phyloP scores from a whole-genome alignment of 2,113 vertebrate genomes.

The Lepisosteus oculatus region DNA sequence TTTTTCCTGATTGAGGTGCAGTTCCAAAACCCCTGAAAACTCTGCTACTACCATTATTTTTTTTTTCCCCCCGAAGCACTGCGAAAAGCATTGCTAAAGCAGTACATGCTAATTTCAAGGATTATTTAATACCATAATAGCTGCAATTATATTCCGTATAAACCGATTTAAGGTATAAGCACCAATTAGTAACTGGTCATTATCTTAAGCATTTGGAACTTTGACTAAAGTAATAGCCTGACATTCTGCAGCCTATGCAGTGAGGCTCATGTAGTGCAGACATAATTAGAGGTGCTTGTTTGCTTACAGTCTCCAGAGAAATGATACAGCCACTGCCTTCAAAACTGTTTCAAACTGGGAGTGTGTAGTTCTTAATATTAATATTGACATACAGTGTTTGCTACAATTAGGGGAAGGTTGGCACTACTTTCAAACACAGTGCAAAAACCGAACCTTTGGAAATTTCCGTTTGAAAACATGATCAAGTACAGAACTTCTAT shows the following conservation, averaged over 20 bases:
- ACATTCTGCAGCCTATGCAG: constrained; percentile 59
- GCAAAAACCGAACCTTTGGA: no score
- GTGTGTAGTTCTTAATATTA: constrained; percentile 42
- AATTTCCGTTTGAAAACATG: no score
- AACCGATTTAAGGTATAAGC: constrained; percentile 76
- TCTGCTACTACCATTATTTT: constrained; percentile 14
- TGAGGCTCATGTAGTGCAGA: constrained; percentile 54
- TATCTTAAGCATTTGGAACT: constrained; percentile 77
- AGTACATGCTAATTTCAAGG: constrained; percentile 62
- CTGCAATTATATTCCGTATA: constrained; percentile 72
- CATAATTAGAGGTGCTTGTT: constrained; percentile 64
- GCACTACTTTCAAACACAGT: no score
- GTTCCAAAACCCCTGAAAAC: neutral
- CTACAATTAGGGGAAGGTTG: no score
- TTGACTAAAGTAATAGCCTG: constrained; percentile 71
- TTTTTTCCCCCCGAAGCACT: constrained; percentile 20
- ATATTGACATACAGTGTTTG: constrained; percentile 16
- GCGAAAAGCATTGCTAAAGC: constrained; percentile 1
- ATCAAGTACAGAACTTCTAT: no score
- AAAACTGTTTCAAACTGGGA: constrained; percentile 42
- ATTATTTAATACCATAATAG: constrained; percentile 75
- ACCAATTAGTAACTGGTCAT: constrained; percentile 80
- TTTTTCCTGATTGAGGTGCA: no score
- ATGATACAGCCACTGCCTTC: constrained; percentile 48
- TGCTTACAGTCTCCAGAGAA: constrained; percentile 61